Evolutionary conservation across 2,113 vertebrate genomes (phyloP).

Genomic region (Solea senegalensis): DNA sequence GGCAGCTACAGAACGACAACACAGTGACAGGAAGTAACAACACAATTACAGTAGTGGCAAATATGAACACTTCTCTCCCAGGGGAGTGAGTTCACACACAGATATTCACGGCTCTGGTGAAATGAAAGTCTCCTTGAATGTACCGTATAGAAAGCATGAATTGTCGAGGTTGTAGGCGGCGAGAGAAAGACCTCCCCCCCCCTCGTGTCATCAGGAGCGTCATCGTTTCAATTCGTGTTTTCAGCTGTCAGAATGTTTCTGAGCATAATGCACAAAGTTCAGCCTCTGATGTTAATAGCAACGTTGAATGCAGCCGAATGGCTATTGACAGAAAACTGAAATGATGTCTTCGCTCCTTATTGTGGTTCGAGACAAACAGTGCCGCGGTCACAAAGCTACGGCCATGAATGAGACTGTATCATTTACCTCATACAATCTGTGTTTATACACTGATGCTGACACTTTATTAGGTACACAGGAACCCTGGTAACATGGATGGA

Average conservation of each 20-base stretch:
- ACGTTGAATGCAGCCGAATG: not conserved
- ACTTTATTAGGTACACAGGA: too few species aligned
- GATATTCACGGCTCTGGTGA: constrained; percentile 18
- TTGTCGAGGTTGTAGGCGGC: constrained; percentile 21
- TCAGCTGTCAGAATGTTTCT: constrained; percentile 4
- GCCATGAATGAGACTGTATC: too few species aligned
- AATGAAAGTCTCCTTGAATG: constrained; percentile 26
- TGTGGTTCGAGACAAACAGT: too few species aligned
- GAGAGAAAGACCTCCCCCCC: constrained; percentile 11
- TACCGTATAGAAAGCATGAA: constrained; percentile 9
- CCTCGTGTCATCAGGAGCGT: constrained; percentile 11
- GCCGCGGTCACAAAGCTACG: too few species aligned
- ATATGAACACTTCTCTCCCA: constrained; percentile 25
- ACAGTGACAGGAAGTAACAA: constrained; percentile 51
- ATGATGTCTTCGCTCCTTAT: not conserved
- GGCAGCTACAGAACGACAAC: constrained; percentile 43
- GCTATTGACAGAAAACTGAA: not conserved
- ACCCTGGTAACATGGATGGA: too few species aligned
- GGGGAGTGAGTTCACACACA: constrained; percentile 9
- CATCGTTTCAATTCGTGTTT: constrained; percentile 16
- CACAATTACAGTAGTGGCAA: constrained; percentile 21
- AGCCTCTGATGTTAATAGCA: too few species aligned
- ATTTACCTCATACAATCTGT: too few species aligned
- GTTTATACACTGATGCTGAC: too few species aligned
- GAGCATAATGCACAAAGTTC: not conserved